These are phyloP conservation scores for Glaucomys volans DNA, from an alignment of 2,113 vertebrate genomes.

Conservation along the genomic window DNA sequence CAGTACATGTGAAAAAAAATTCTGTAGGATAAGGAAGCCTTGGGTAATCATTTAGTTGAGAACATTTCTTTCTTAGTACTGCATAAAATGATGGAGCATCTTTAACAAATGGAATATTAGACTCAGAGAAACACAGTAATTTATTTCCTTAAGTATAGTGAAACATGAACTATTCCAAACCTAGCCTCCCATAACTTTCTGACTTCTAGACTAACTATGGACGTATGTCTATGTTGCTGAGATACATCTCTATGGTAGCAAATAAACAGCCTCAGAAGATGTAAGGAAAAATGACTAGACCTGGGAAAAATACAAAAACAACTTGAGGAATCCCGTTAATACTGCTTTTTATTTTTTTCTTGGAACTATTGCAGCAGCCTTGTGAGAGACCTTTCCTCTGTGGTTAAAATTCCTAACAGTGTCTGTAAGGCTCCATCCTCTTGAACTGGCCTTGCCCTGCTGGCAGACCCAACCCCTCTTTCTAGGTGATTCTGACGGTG, in stretches of 20 bases:
- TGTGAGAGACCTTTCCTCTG: not conserved
- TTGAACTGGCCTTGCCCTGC: not conserved
- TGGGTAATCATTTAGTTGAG: not conserved
- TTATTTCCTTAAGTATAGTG: slow-evolving; percentile 38
- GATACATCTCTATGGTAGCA: not conserved
- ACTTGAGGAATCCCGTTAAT: not conserved
- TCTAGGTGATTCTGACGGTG: not conserved
- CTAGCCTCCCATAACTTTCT: not conserved
- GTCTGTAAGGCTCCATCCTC: not conserved
- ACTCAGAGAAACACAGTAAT: not conserved
- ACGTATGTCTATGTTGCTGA: not conserved
- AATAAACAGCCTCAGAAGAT: not conserved
- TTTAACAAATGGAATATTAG: slow-evolving; percentile 5
- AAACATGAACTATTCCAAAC: slow-evolving; percentile 23
- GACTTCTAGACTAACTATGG: not conserved
- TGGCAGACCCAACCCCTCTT: not conserved
- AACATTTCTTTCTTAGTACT: not conserved
- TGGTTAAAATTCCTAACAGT: not conserved
- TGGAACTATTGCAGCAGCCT: not conserved
- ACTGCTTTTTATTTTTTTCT: not conserved
- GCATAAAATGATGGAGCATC: not conserved
- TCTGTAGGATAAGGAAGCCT: not conserved
- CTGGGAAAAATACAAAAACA: not conserved
- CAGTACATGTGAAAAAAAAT: not conserved
- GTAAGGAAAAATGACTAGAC: not conserved